phyloP scores from a whole-genome alignment of 2,888 invertebrate species.

The Kuschelorhynchus macadamiae region DNA sequence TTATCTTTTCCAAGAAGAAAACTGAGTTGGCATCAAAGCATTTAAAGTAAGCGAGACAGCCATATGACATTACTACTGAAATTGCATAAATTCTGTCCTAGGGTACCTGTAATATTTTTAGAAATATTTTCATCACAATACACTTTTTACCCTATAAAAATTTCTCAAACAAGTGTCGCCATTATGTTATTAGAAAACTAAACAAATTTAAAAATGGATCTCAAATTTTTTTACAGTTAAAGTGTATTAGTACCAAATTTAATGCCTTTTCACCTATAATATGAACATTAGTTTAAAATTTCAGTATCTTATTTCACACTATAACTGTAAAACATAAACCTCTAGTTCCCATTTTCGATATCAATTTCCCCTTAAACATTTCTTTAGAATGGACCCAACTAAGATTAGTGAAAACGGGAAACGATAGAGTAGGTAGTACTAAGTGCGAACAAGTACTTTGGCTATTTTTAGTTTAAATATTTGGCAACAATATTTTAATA shows the following conservation, averaged over 20 bases:
- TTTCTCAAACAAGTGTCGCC: conserved; percentile 43
- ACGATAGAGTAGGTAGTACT: not conserved
- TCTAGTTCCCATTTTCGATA: no score
- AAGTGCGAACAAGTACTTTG: no score
- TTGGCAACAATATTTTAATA: not conserved
- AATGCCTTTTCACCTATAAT: not conserved
- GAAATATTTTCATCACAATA: conserved; percentile 39
- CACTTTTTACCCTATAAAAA: conserved; percentile 39
- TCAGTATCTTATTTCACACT: not conserved
- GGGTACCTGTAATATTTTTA: conserved; percentile 8
- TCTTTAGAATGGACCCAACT: not conserved
- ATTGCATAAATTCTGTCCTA: conserved; percentile 14
- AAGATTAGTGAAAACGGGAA: not conserved
- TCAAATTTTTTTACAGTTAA: conserved; percentile 8
- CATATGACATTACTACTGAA: no score
- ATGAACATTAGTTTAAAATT: not conserved
- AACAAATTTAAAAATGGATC: conserved; percentile 6
- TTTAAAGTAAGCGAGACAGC: no score
- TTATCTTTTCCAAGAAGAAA: no score
- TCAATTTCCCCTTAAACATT: not conserved
- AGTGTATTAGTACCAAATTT: conserved; percentile 15
- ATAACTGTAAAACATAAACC: not conserved
- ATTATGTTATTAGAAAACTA: conserved; percentile 16
- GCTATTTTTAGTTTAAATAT: no score
- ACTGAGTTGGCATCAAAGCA: no score